Evolutionary conservation across 37 sponge, comb jelly and placozoan species (phyloP).

Genomic region (Hexactinellida sp.): DNA sequence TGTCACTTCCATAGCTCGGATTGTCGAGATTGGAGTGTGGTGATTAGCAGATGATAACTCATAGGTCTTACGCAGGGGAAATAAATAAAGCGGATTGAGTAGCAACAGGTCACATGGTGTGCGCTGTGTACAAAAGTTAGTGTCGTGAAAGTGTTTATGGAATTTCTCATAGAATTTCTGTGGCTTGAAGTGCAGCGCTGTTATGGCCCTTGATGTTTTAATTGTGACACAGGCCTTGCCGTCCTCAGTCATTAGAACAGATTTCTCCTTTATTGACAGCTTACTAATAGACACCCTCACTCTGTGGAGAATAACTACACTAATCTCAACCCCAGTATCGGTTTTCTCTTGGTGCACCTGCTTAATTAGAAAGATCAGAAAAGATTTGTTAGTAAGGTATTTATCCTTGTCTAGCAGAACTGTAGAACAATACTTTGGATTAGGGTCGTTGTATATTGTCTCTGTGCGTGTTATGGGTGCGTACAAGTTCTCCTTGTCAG

Average conservation of each 20-base stretch:
- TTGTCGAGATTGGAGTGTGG: background rate
- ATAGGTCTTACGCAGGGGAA: background rate
- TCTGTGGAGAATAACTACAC: background rate
- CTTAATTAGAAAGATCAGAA: background rate
- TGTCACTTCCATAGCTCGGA: background rate
- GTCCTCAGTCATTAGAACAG: background rate
- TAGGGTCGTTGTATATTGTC: background rate
- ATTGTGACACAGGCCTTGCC: background rate
- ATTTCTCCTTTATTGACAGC: background rate
- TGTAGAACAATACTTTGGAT: background rate
- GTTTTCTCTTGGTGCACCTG: background rate
- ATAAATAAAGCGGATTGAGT: background rate
- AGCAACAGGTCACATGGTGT: background rate
- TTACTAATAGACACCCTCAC: background rate
- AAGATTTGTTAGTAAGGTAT: background rate
- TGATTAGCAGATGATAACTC: background rate
- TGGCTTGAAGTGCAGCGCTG: background rate
- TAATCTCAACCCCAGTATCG: background rate
- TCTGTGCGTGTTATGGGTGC: background rate
- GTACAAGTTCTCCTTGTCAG: background rate
- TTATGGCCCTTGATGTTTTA: background rate
- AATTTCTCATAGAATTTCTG: conserved; percentile 15
- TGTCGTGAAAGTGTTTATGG: background rate
- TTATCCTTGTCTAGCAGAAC: background rate
- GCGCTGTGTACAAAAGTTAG: background rate